Conservation (phyloP, 2,888 invertebrate species). For the Lepidochrysops patricia region DNA sequence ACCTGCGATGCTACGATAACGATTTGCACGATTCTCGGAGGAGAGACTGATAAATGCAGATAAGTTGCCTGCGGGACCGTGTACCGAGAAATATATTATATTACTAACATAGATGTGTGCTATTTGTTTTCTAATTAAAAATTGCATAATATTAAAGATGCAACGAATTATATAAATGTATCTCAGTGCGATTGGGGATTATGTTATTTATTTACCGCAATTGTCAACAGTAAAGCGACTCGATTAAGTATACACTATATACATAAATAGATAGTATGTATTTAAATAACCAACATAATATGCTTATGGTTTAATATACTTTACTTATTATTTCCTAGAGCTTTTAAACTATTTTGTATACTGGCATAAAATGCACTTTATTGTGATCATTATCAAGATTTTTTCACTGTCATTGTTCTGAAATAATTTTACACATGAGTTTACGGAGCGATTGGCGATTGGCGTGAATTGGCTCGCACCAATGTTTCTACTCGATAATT, state of each 20-base stretch:
- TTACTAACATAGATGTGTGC: too few species aligned
- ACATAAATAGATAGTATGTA: too few species aligned
- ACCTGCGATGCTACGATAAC: constrained; percentile 47
- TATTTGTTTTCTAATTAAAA: constrained; percentile 6
- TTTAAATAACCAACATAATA: too few species aligned
- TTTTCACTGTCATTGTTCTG: not conserved
- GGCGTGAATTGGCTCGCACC: not conserved
- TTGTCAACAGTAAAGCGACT: too few species aligned
- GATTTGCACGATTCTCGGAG: constrained; percentile 50
- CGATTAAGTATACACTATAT: too few species aligned
- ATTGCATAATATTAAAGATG: not conserved
- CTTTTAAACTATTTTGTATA: too few species aligned
- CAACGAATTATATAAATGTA: not conserved
- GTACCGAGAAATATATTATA: too few species aligned
- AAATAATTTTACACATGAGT: not conserved
- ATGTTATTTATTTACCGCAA: too few species aligned
- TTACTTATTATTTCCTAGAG: too few species aligned
- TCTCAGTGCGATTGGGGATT: not conserved
- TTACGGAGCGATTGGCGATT: not conserved
- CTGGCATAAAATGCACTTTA: not conserved
- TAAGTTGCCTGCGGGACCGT: constrained; percentile 3
- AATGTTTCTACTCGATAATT: not conserved
- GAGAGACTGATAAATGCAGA: constrained; percentile 18
- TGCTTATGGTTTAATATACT: too few species aligned
- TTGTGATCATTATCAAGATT: not conserved